A percentile compares a stretch with the other conserved stretches of the same genome.
Conservation (phyloP, 2,797 vertebrate species). For the Margarornis squamiger region DNA sequence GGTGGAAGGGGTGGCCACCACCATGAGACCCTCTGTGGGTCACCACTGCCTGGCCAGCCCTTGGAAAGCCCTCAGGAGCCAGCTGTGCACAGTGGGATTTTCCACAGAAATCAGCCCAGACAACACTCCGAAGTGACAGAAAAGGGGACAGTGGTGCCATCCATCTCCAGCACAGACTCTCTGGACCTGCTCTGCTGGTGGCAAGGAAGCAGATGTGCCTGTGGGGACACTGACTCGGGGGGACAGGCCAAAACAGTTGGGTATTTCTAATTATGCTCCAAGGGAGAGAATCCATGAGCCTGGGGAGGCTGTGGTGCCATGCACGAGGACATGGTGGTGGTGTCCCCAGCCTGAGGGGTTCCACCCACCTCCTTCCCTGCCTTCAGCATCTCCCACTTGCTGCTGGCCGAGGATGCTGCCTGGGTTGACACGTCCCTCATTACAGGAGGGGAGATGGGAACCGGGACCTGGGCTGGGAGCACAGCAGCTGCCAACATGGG, state of each 20-base stretch:
- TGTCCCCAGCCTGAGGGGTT: neutral
- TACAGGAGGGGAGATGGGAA: conserved; percentile 2
- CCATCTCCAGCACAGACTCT: neutral
- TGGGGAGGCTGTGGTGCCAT: rapidly evolving
- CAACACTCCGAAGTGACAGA: rapidly evolving
- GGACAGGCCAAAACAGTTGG: neutral
- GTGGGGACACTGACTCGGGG: rapidly evolving
- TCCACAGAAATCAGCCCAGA: neutral
- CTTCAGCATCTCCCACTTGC: neutral
- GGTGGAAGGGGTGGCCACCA: neutral
- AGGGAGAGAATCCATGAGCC: neutral
- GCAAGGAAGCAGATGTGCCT: neutral
- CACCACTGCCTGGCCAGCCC: rapidly evolving
- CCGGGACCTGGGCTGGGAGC: neutral
- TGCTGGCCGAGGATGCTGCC: rapidly evolving
- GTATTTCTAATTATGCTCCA: neutral
- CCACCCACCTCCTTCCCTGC: neutral
- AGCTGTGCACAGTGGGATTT: rapidly evolving
- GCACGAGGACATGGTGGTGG: rapidly evolving
- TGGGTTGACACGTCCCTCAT: neutral
- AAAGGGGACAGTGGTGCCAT: rapidly evolving
- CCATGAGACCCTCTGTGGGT: rapidly evolving
- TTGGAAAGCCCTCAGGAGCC: neutral
- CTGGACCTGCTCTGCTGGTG: neutral
- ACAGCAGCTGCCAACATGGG: conserved; percentile 45